Percentiles rank a stretch among this genome's conserved stretches.
Conservation (phyloP, 2,797 vertebrate genomes). For the Bryconaethiops microstoma region DNA sequence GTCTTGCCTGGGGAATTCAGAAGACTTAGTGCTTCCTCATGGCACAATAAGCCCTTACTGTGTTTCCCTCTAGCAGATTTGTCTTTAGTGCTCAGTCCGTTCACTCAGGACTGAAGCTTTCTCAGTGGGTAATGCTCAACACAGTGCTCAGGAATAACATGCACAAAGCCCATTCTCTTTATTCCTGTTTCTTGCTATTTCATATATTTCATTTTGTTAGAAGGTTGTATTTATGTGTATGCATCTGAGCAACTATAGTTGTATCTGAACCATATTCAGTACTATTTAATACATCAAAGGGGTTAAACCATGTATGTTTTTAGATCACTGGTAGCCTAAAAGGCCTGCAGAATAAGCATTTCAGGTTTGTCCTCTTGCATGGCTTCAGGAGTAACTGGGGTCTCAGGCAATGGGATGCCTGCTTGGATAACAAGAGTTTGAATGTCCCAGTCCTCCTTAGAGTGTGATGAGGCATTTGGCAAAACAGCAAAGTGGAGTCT, state of each 20-base stretch:
- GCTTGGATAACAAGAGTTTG: not conserved
- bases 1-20: constrained; percentile 33
- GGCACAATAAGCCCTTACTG: constrained; percentile 11
- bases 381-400: no score
- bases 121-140: not conserved
- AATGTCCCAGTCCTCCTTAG: not conserved
- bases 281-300: not conserved
- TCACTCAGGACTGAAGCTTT: constrained; percentile 4
- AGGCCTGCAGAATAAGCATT: not conserved
- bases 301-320: not conserved
- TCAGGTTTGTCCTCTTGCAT: not conserved
- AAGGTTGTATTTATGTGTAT: not conserved
- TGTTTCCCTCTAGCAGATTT: constrained; percentile 17
- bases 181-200: not conserved
- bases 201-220: not conserved
- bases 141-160: not conserved
- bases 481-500: not conserved
- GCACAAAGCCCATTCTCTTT: not conserved
- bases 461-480: not conserved
- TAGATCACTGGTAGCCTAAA: not conserved
- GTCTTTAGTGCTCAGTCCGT: constrained; percentile 1
- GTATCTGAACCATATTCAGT: not conserved
- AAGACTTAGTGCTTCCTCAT: constrained; percentile 25
- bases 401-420: not conserved
- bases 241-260: not conserved